These are phyloP conservation scores for Diploscapter pachys DNA, from an alignment of 1,140 invertebrate genomes.

Conservation along the genomic window DNA sequence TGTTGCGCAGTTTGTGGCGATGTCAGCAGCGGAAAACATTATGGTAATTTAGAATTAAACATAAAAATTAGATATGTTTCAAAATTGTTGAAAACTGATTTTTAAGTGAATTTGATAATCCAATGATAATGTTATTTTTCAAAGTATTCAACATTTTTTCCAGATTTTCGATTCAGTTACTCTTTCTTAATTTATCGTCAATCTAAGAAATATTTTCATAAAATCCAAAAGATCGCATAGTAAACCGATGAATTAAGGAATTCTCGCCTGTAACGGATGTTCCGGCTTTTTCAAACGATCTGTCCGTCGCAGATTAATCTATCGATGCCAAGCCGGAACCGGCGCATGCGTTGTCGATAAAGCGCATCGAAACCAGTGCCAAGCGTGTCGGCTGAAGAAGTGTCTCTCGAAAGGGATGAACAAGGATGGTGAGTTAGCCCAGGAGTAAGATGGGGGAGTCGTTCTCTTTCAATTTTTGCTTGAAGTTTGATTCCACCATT, in stretches of 20 bases:
- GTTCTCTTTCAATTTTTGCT: too few species aligned
- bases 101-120: too few species aligned
- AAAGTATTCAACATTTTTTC: neutral
- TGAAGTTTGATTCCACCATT: too few species aligned
- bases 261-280: slow-evolving; percentile 97
- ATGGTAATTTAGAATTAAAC: slow-evolving; percentile 41
- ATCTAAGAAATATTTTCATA: slow-evolving; percentile 7
- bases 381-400: slow-evolving; percentile 94
- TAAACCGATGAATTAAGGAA: slow-evolving; percentile 71
- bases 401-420: slow-evolving; percentile 99
- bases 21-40: slow-evolving; percentile 54
- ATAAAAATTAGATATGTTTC: slow-evolving; percentile 8
- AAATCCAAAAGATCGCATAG: neutral
- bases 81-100: too few species aligned
- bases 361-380: slow-evolving; percentile 95
- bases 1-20: slow-evolving; percentile 55
- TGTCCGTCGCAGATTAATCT: slow-evolving; percentile 91
- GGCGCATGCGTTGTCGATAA: slow-evolving; percentile 89
- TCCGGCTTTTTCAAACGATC: slow-evolving; percentile 97
- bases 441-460: neutral
- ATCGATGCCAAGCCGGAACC: slow-evolving; percentile 68
- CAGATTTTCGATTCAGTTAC: slow-evolving; percentile 3
- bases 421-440: slow-evolving; percentile 78
- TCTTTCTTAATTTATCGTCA: neutral
- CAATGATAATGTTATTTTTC: too few species aligned